Conservation (phyloP, 2,888 invertebrate genomes). For the Cephus pulcher region DNA sequence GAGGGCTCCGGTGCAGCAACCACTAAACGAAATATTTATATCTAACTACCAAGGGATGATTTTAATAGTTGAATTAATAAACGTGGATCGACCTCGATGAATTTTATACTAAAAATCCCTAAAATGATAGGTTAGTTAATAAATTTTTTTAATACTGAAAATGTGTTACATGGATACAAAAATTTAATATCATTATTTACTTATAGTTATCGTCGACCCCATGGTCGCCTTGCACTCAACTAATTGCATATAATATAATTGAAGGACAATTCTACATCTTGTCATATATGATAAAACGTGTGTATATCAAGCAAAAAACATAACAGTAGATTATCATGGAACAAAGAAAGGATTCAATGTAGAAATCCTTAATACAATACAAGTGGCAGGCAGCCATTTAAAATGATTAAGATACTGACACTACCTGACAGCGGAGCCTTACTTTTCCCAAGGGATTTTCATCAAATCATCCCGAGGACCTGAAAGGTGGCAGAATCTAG, state of each 20-base stretch:
- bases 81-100: background rate
- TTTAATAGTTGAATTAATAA: background rate
- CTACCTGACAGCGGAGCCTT: background rate
- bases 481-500: background rate
- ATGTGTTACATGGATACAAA: background rate
- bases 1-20: background rate
- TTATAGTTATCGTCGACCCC: background rate
- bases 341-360: background rate
- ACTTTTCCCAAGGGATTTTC: background rate
- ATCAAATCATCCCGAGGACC: background rate
- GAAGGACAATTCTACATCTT: background rate
- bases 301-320: background rate
- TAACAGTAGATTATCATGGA: background rate
- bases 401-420: background rate
- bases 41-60: background rate
- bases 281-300: background rate
- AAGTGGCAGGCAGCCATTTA: background rate
- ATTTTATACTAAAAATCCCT: background rate
- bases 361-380: background rate
- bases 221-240: background rate
- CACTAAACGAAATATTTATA: background rate
- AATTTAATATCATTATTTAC: background rate
- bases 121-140: background rate
- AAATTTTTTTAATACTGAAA: too few relatives aligned
- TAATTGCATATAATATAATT: background rate